Conservation (phyloP, 2,888 invertebrate species). For the Leptothorax acervorum region DNA sequence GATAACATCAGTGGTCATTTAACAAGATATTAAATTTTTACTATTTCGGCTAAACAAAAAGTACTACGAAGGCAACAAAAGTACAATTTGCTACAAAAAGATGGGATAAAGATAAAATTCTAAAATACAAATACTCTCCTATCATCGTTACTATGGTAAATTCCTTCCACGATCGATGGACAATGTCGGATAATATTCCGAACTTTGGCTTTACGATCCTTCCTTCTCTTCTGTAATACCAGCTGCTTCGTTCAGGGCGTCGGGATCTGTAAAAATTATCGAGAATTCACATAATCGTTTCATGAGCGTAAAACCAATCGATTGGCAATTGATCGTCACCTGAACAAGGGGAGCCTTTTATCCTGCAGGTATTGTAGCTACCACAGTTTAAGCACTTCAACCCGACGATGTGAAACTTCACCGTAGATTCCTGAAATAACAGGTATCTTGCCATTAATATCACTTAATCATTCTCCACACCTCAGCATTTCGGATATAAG, state of each 20-base stretch:
- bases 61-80: conserved; percentile 13
- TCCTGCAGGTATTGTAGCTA: conserved; percentile 96
- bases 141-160: not conserved
- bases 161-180: not conserved
- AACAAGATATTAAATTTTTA: conserved; percentile 8
- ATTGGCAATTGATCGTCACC: conserved; percentile 68
- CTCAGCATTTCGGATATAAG: conserved; percentile 9
- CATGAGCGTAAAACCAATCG: not conserved
- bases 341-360: conserved; percentile 88
- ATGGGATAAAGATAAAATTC: conserved; percentile 24
- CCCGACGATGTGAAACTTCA: conserved; percentile 95
- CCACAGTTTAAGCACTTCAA: conserved; percentile 94
- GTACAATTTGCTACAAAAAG: conserved; percentile 41
- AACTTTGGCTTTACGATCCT: conserved; percentile 70
- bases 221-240: conserved; percentile 78
- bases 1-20: conserved; percentile 5
- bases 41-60: conserved; percentile 2
- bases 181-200: conserved; percentile 52
- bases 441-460: conserved; percentile 24
- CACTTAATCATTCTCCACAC: not conserved
- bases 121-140: conserved; percentile 37
- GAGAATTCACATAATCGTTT: not conserved
- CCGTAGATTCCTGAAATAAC: conserved; percentile 90
- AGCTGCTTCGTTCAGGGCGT: conserved; percentile 78
- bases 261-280: conserved; percentile 74